phyloP scores from a whole-genome alignment of 92 coral and sea anemone genomes.

The Parazoanthus darwini region DNA sequence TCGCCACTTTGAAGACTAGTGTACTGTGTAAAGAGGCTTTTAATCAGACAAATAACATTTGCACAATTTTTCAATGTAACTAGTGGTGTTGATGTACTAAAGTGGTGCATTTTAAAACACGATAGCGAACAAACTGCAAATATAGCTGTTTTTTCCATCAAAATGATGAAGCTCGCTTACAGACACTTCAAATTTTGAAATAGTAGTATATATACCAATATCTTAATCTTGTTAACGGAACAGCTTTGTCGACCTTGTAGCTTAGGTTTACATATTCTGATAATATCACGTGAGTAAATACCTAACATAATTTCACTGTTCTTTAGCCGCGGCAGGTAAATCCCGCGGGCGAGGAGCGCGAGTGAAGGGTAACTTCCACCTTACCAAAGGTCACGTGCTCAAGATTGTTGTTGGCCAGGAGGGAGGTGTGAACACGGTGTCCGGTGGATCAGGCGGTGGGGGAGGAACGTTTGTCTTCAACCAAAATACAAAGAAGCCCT shows the following conservation, averaged over 20 bases:
- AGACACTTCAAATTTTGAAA: too few species aligned
- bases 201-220: too few species aligned
- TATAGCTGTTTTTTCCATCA: background rate
- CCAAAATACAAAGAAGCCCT: conserved; percentile 62
- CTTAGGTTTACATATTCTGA: too few species aligned
- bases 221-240: too few species aligned
- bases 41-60: too few species aligned
- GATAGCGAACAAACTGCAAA: too few species aligned
- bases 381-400: conserved; percentile 74
- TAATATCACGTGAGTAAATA: background rate
- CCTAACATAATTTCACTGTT: background rate
- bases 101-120: background rate
- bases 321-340: conserved; percentile 61
- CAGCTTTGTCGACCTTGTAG: too few species aligned
- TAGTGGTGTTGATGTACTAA: too few species aligned
- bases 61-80: too few species aligned
- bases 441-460: conserved; percentile 94
- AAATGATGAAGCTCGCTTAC: too few species aligned
- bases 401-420: conserved; percentile 88
- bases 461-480: conserved; percentile 80
- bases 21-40: too few species aligned
- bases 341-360: conserved; percentile 85
- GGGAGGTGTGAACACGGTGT: conserved; percentile 71
- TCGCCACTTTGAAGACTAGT: too few species aligned
- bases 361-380: conserved; percentile 75